These are phyloP conservation scores for Pristionchus maxplancki DNA, from an alignment of 2,888 invertebrate genomes.

Conservation along the genomic window DNA sequence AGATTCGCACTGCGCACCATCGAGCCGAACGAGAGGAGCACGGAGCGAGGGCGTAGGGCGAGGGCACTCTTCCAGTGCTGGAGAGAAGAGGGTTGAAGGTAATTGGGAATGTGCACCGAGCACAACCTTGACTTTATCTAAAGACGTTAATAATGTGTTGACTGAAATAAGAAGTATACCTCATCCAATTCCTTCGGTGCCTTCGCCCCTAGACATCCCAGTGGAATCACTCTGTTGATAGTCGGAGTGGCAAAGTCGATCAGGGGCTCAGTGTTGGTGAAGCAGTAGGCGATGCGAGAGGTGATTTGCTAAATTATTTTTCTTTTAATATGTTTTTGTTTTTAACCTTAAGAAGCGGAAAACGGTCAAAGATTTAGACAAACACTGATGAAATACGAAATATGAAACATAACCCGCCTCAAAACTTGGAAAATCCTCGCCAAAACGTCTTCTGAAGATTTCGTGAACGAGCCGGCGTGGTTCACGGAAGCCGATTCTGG, in stretches of 20 bases:
- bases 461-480: background rate
- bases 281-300: slow-evolving; percentile 56
- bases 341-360: background rate
- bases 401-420: background rate
- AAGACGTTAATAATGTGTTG: no score
- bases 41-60: background rate
- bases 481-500: slow-evolving; percentile 10
- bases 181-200: slow-evolving; percentile 40
- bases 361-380: no score
- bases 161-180: no score
- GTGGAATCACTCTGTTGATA: slow-evolving; percentile 55
- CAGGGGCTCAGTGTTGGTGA: slow-evolving; percentile 57
- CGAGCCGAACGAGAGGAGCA: slow-evolving; percentile 9
- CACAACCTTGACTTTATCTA: no score
- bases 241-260: slow-evolving; percentile 57
- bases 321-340: background rate
- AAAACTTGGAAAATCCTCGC: slow-evolving; percentile 33
- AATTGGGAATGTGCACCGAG: no score
- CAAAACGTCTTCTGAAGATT: background rate
- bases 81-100: no score
- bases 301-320: slow-evolving; percentile 50
- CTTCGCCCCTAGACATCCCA: slow-evolving; percentile 54
- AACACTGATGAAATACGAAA: background rate
- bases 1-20: slow-evolving; percentile 35
- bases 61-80: background rate